Conservation (phyloP, 2,888 invertebrate species). For the Oxytorus armatus region DNA sequence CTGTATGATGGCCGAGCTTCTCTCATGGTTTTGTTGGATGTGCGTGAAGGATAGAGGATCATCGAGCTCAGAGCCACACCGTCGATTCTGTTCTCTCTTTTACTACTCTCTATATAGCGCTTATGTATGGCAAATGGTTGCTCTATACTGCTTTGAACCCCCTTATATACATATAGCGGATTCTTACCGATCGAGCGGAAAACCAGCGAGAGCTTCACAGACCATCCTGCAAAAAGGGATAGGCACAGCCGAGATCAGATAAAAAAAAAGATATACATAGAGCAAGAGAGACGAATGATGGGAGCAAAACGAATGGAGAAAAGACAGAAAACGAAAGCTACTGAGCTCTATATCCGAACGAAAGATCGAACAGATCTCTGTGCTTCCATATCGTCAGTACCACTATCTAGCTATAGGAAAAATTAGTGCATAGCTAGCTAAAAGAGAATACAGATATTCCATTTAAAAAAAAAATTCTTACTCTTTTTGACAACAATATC, state of each 20-base stretch:
- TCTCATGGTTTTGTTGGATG: constrained; percentile 21
- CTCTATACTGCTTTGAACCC: background rate
- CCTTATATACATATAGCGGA: background rate
- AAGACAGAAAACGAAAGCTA: constrained; percentile 44
- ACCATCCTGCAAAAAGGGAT: constrained; percentile 9
- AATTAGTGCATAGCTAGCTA: background rate
- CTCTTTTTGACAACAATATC: too few species aligned
- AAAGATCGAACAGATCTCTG: constrained; percentile 38
- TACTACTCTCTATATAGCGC: background rate
- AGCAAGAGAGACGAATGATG: constrained; percentile 34
- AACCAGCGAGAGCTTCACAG: constrained; percentile 1
- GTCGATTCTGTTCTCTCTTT: constrained; percentile 20
- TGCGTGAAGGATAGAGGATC: constrained; percentile 34
- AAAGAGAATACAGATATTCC: constrained; percentile 6
- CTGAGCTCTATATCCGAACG: constrained; percentile 38
- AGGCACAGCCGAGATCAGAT: constrained; percentile 9
- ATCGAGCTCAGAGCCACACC: constrained; percentile 19
- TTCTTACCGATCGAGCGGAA: constrained; percentile 9
- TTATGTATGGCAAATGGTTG: constrained; percentile 5
- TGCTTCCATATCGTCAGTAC: constrained; percentile 33
- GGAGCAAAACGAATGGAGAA: constrained; percentile 22
- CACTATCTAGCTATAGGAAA: background rate
- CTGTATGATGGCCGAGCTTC: constrained; percentile 37
- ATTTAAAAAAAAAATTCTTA: background rate
- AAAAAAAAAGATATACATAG: background rate